Percentiles rank a stretch among this genome's conserved stretches.
Conservation (phyloP, 2,113 vertebrate genomes). For the Anolis sagrei region DNA sequence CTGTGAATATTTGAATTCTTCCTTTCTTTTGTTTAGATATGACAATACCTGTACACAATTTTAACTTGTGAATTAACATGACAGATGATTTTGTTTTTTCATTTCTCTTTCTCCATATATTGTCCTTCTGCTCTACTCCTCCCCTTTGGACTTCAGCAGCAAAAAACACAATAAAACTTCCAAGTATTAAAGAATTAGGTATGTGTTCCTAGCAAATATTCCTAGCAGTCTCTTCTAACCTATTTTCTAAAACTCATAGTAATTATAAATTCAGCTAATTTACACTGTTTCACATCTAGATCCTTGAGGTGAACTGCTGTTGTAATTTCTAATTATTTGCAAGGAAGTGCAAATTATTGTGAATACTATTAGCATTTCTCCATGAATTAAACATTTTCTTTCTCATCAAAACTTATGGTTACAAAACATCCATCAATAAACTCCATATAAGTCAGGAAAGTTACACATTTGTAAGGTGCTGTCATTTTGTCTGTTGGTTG, state of each 20-base stretch:
- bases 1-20: too few species aligned
- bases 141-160: neutral
- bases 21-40: too few species aligned
- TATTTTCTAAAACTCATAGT: constrained; percentile 1
- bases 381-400: neutral
- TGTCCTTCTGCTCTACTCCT: neutral
- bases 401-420: neutral
- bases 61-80: too few species aligned
- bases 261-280: constrained; percentile 23
- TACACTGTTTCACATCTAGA: constrained; percentile 1
- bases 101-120: too few species aligned
- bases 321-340: constrained; percentile 19
- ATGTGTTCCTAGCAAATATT: neutral
- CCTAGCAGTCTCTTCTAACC: neutral
- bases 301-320: constrained; percentile 6
- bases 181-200: neutral
- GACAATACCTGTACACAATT: too few species aligned
- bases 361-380: constrained; percentile 1
- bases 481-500: too few species aligned
- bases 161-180: too few species aligned
- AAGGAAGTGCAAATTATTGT: constrained; percentile 14
- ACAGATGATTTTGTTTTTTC: neutral
- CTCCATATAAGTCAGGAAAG: too few species aligned
- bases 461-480: too few species aligned
- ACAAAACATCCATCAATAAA: neutral